phyloP scores from a whole-genome alignment of 1,140 invertebrate species.

The Pemphigus obesinymphae region DNA sequence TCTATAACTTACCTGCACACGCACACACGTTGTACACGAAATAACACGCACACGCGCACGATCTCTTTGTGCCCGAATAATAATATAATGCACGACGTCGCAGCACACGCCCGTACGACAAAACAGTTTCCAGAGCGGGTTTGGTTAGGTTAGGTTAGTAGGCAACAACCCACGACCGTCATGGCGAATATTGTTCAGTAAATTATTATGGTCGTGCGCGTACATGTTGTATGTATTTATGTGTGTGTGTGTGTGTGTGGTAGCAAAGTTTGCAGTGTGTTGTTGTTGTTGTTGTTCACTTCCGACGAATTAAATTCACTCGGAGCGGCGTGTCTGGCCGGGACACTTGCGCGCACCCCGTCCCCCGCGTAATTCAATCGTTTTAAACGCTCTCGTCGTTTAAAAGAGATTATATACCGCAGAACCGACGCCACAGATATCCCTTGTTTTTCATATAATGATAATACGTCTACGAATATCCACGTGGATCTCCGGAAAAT shows the following conservation, averaged over 20 bases:
- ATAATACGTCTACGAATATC: no score
- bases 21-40: no score
- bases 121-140: no score
- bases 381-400: constrained; percentile 5
- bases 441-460: neutral
- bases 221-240: neutral
- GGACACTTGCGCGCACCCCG: constrained; percentile 1
- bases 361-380: constrained; percentile 14
- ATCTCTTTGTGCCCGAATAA: no score
- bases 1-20: neutral
- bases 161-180: neutral
- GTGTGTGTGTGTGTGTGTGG: neutral
- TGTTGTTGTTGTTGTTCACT: constrained; percentile 29
- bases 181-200: neutral
- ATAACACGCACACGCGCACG: neutral
- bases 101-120: neutral
- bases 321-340: neutral
- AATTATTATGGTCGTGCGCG: no score
- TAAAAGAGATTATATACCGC: neutral
- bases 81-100: no score
- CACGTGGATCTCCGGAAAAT: no score
- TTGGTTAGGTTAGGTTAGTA: no score
- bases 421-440: neutral
- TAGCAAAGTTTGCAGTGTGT: neutral
- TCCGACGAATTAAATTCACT: constrained; percentile 24